A percentile compares a stretch with the other conserved stretches of the same genome.
Conservation (phyloP, 1,140 invertebrate genomes). For the Panonychus citri region DNA sequence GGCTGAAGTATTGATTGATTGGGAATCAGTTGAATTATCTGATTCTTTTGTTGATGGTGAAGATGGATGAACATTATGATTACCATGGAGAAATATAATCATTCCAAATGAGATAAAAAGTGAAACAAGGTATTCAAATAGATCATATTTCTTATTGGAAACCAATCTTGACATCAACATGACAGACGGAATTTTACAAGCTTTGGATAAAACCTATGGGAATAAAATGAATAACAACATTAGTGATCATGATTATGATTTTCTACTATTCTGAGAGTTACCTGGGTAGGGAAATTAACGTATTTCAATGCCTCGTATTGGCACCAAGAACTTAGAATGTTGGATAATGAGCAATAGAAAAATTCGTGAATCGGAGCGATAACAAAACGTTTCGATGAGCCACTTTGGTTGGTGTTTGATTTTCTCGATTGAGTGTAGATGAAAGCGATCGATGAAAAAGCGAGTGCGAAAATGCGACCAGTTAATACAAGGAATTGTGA, state of each 20-base stretch:
- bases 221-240: background rate
- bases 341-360: conserved; percentile 84
- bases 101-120: conserved; percentile 72
- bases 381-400: background rate
- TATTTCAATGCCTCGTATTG: conserved; percentile 98
- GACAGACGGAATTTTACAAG: conserved; percentile 84
- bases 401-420: background rate
- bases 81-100: conserved; percentile 52
- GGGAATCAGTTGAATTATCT: background rate
- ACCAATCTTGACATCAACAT: conserved; percentile 94
- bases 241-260: background rate
- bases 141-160: conserved; percentile 62
- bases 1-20: background rate
- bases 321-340: conserved; percentile 96
- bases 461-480: conserved; percentile 63
- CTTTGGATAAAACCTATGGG: conserved; percentile 62
- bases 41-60: no score
- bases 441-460: conserved; percentile 34
- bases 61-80: background rate
- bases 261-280: conserved; percentile 21
- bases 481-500: conserved; percentile 88
- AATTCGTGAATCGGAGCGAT: conserved; percentile 73
- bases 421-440: background rate
- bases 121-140: conserved; percentile 78
- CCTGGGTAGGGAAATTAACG: conserved; percentile 91